A percentile compares a stretch with the other conserved stretches of the same genome.
These are phyloP conservation scores for Pangasianodon hypophthalmus DNA, from an alignment of 2,113 vertebrate genomes.

Conservation along the genomic window DNA sequence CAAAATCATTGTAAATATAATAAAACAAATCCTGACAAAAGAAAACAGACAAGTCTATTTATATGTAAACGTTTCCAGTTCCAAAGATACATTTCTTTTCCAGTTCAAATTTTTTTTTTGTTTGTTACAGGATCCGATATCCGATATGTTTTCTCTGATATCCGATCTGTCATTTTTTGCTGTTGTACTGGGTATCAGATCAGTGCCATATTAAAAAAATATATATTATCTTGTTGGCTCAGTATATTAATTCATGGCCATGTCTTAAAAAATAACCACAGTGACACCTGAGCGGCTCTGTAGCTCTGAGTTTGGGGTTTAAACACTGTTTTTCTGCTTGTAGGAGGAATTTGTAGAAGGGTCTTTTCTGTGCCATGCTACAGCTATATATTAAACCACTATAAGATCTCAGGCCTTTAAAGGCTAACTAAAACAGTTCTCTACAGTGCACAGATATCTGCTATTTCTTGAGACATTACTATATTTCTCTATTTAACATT, in stretches of 20 bases:
- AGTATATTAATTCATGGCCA: neutral
- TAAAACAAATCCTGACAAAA: neutral
- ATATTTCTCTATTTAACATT: conserved; percentile 18
- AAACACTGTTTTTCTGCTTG: neutral
- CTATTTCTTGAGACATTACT: neutral
- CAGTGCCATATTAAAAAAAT: neutral
- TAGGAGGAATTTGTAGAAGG: conserved; percentile 45
- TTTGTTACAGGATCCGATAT: neutral
- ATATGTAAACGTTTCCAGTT: neutral
- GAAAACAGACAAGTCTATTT: neutral
- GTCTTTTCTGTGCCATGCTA: conserved; percentile 51
- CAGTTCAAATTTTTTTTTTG: neutral
- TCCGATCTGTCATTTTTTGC: neutral
- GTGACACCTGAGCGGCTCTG: neutral
- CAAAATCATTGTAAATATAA: neutral
- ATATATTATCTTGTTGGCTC: neutral
- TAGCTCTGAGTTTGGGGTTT: no score
- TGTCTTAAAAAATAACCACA: neutral
- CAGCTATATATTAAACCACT: conserved; percentile 51
- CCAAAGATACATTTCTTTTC: neutral
- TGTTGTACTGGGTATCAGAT: neutral
- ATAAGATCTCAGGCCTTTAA: conserved; percentile 44
- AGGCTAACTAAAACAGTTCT: conserved; percentile 60
- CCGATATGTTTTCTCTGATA: neutral
- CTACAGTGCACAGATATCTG: conserved; percentile 35